Conservation (phyloP, 2,797 vertebrate species). For the Notamacropus eugenii region DNA sequence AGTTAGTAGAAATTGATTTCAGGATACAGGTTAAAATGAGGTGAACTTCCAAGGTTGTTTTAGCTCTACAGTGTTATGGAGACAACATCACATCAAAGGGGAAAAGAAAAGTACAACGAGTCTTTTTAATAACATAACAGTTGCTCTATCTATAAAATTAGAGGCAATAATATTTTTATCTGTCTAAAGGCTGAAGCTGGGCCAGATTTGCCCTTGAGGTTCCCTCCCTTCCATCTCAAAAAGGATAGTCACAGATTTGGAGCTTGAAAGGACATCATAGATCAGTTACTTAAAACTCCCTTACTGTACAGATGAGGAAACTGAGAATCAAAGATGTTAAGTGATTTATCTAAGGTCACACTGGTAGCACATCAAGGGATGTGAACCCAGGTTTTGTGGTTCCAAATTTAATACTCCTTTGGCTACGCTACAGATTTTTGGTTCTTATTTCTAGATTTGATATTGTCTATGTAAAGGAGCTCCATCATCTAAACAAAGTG, state of each 20-base stretch:
- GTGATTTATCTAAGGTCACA: neutral
- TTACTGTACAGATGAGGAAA: neutral
- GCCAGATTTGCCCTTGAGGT: neutral
- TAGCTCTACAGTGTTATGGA: neutral
- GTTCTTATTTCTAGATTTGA: constrained; percentile 24
- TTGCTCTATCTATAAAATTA: neutral
- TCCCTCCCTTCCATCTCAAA: neutral
- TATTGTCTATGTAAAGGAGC: neutral
- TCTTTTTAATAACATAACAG: neutral
- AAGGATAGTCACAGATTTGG: neutral
- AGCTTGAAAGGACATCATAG: neutral
- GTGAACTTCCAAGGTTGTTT: constrained; percentile 11
- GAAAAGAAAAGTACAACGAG: constrained; percentile 43
- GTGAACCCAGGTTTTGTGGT: neutral
- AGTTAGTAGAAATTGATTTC: constrained; percentile 15
- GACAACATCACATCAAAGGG: neutral
- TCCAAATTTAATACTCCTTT: neutral
- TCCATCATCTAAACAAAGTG: neutral
- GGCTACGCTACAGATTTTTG: neutral
- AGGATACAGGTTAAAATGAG: constrained; percentile 36
- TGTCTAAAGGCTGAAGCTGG: neutral
- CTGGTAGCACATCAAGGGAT: neutral
- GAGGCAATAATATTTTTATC: neutral
- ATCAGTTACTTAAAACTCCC: too few relatives aligned
- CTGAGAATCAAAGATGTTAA: neutral